Evolutionary conservation across 2,797 vertebrate species (phyloP).

Genomic region (Lacerta viridis): DNA sequence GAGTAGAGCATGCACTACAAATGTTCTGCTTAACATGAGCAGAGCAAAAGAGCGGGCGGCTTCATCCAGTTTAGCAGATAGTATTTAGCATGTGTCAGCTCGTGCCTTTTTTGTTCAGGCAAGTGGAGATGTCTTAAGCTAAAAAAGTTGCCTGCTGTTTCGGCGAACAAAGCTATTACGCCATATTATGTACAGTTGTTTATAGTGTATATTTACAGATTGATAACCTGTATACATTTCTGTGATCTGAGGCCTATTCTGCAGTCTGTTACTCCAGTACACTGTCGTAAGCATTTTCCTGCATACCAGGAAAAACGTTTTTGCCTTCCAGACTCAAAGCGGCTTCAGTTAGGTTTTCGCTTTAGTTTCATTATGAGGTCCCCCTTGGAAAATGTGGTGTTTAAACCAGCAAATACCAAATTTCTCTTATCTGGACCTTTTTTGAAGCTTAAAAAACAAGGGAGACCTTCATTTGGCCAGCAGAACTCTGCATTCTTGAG

Average conservation of each 20-base stretch:
- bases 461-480: constrained; percentile 76
- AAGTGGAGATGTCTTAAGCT: constrained; percentile 83
- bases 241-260: constrained; percentile 79
- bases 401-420: constrained; percentile 79
- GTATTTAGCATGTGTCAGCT: constrained; percentile 82
- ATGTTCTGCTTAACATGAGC: constrained; percentile 64
- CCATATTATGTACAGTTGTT: constrained; percentile 90
- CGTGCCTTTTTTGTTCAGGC: constrained; percentile 94
- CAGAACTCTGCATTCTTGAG: constrained; percentile 23
- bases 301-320: constrained; percentile 60
- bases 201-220: constrained; percentile 85
- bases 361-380: constrained; percentile 57
- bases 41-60: constrained; percentile 63
- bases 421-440: constrained; percentile 80
- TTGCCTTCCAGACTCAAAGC: constrained; percentile 73
- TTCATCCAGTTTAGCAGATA: constrained; percentile 20
- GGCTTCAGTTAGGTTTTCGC: constrained; percentile 70
- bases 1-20: constrained; percentile 63
- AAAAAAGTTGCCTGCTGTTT: constrained; percentile 88
- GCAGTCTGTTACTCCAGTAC: constrained; percentile 75
- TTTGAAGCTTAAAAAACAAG: constrained; percentile 70
- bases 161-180: constrained; percentile 89
- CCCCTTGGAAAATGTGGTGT: constrained; percentile 76
- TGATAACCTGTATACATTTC: constrained; percentile 81
- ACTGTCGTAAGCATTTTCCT: constrained; percentile 66